Conservation (phyloP, 2,113 vertebrate genomes). For the Lampris incognitus region DNA sequence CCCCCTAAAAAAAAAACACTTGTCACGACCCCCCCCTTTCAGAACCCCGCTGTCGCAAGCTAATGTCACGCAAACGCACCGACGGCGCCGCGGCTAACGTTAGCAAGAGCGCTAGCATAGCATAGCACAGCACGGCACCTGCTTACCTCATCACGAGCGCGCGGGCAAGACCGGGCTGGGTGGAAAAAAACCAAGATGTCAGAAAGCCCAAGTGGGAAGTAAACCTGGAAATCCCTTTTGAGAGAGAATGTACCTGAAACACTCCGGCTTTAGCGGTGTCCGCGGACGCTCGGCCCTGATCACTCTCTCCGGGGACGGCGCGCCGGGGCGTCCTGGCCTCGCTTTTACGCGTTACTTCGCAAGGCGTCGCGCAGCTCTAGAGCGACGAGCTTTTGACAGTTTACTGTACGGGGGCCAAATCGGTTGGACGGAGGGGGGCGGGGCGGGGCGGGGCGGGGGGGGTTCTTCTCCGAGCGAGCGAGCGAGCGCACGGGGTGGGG, state of each 20-base stretch:
- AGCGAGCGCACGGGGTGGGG: too few species aligned
- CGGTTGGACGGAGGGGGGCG: conserved; percentile 12
- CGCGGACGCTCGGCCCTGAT: too few species aligned
- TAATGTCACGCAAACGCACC: neutral
- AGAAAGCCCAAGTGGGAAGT: conserved; percentile 26
- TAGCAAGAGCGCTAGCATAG: conserved; percentile 60
- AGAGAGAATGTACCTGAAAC: too few species aligned
- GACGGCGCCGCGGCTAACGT: conserved; percentile 19
- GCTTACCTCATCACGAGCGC: conserved; percentile 80
- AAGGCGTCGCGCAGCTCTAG: conserved; percentile 68
- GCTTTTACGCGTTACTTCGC: conserved; percentile 62
- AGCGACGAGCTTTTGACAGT: conserved; percentile 85
- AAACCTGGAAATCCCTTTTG: too few species aligned
- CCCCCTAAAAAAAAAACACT: too few species aligned
- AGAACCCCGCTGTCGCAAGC: conserved; percentile 1
- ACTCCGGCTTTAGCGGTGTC: too few species aligned
- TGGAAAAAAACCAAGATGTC: conserved; percentile 53
- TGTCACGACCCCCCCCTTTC: too few species aligned
- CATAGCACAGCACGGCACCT: conserved; percentile 47
- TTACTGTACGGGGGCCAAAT: conserved; percentile 70
- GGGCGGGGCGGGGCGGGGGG: too few species aligned
- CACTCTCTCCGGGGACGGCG: neutral
- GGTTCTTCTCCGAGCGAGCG: too few species aligned
- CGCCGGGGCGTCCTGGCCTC: conserved; percentile 9
- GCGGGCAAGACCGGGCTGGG: too few species aligned